Base-by-base conservation (phyloP, 2,113 vertebrate species). In the Rhea americana region DNA sequence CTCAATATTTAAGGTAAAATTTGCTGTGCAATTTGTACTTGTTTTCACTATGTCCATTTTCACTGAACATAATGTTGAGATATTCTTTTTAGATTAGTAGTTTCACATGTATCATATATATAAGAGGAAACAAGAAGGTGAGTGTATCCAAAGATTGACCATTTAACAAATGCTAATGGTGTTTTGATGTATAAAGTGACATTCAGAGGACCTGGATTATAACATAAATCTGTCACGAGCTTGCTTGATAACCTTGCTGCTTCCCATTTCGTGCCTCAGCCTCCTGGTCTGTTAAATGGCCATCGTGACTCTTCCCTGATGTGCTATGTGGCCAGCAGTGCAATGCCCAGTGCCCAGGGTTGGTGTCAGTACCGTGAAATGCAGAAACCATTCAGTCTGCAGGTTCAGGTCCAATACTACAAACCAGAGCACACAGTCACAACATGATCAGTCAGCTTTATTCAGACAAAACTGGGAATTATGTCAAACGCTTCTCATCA, bases 291-390 rank as follows among this genome's bases (percentile, higher is more conserved):
- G 24, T 39, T 56, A 1, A 0, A 7, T 11, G 66, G 18, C 25
- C 45, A 72, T 37, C 1, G 0, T 55, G 32, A 26, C 2, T 0
- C 32, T 30, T 85, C 50, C 25, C 9, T 9, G 2, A 19, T 1
- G 0, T 16, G 28, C 45, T 56, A 28, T 10, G 15, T 12, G 28
- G 55, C 55, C 24, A 17, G 55, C 77, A 55, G 26, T 47, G 43
- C 61, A 13, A 35, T 35, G 35, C 35, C 35, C 35, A 32, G 14
- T 1, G 0, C 51, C 21, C 28, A 32, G 32, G 26, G 19, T 41
- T 85, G 66, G 4, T 25, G 18, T 37, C 26, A 0, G 3, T 53
- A 47, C 61, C 32, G 43, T 10, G 43, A 59, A 7, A 8, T 1
- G 11, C 5, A 41, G 24, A 84, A 75, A 16, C 5, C 1, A 5